Base-by-base conservation (phyloP, 2,797 vertebrate species). In the Taenioides sp. region DNA sequence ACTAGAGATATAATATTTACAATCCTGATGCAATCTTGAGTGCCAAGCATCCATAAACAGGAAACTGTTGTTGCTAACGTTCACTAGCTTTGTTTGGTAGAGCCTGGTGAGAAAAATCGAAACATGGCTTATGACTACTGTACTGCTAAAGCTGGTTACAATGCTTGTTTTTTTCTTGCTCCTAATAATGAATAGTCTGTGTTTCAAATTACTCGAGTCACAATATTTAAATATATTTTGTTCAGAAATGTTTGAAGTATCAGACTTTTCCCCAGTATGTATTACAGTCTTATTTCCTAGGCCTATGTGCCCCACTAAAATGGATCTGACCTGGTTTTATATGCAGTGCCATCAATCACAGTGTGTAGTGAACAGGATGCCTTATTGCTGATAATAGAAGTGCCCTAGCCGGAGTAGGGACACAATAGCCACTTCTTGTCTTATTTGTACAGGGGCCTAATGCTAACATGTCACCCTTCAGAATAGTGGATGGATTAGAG, bases 401-500 rank as follows among this genome's bases (percentile, higher is more conserved):
- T 67, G 23, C 60, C 40, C 40, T 34, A 20, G 61, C 63, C 37
- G 14, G 68, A 50, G 25, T 70, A 23, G 65, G 40, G 34, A 75
- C 65, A 86, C 82, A 84, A 85, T 80, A 68, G 67, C 54, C 54
- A 25, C 9, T 34, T 73, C 63, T 88, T 89, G 85, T 90, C 83
- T 25, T 87, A 76, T 88, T 87, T 89, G 84, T 79, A 69, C 84
- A 87, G 84, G 67, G 76, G 1, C 16, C 31, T 3, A 76, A 16
- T 50, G 72, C 67, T 64, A 70, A 76, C 71, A 73, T 72, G 73
- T 12, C 52, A 64, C 49, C 57, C 78, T 65, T 74, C 58, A 64
- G 43, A 31, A 54, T 5, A 61, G 65, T 63, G 54, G 52, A 61
- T 69, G 28, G 16, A 60, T 49, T 59, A 49, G 60, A 37, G 58